Percentiles rank a stretch among this genome's conserved stretches.
Evolutionary conservation across 2,888 invertebrate genomes (phyloP).

Genomic region (Heliconius ismenius): DNA sequence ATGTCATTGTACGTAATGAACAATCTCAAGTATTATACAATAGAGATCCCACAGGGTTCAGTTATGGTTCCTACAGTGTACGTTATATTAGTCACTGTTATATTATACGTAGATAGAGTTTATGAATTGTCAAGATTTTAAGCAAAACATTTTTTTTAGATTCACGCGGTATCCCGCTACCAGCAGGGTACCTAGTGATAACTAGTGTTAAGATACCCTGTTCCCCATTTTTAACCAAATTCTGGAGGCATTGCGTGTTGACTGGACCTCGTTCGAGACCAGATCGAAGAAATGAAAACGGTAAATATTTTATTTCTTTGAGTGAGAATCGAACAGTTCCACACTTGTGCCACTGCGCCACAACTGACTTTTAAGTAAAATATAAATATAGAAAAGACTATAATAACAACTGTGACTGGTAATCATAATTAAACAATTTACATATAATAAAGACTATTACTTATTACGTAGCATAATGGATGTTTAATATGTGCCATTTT

Average conservation of each 20-base stretch:
- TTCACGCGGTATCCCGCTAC: too few relatives aligned
- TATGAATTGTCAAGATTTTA: background rate
- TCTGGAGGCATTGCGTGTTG: too few relatives aligned
- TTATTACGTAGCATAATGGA: background rate
- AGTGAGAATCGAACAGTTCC: too few relatives aligned
- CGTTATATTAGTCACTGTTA: constrained; percentile 4
- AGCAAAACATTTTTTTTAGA: too few relatives aligned
- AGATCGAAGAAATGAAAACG: too few relatives aligned
- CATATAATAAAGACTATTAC: background rate
- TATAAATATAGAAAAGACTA: background rate
- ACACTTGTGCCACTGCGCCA: too few relatives aligned
- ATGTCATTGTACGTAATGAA: constrained; percentile 27
- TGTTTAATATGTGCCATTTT: background rate
- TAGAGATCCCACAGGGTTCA: constrained; percentile 17
- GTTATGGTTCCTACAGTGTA: background rate
- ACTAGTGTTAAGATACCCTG: too few relatives aligned
- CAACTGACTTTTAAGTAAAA: background rate
- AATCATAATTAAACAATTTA: background rate
- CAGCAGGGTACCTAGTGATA: too few relatives aligned
- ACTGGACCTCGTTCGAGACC: too few relatives aligned
- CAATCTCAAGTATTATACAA: constrained; percentile 26
- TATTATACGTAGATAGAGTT: background rate
- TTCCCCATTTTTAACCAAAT: too few relatives aligned
- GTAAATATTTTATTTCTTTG: too few relatives aligned
- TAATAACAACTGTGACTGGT: background rate